Conservation (phyloP, 2,888 invertebrate genomes). For the Erynnis tages region DNA sequence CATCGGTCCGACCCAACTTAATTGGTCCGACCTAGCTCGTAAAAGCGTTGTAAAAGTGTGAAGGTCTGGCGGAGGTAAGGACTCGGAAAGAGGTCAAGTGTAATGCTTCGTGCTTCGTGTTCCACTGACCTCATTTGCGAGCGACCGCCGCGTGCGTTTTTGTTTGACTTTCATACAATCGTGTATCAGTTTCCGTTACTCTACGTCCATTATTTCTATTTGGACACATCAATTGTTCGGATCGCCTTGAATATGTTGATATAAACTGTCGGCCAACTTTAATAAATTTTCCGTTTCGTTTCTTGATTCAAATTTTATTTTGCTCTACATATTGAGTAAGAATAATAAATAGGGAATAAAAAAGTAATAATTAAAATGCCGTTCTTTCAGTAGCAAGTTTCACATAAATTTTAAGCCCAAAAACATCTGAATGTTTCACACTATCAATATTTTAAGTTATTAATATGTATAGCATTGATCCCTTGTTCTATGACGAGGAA, state of each 20-base stretch:
- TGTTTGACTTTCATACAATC: conserved; percentile 67
- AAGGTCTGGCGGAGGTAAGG: conserved; percentile 81
- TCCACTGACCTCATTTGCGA: conserved; percentile 79
- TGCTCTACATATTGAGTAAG: too few relatives aligned
- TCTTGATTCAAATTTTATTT: too few relatives aligned
- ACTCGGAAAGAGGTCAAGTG: conserved; percentile 81
- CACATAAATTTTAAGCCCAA: too few relatives aligned
- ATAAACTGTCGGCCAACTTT: neutral
- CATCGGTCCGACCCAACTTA: conserved; percentile 67
- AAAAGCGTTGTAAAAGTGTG: conserved; percentile 79
- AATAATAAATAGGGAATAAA: too few relatives aligned
- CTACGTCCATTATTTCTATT: conserved; percentile 18
- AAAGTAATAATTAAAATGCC: too few relatives aligned
- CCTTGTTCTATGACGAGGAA: too few relatives aligned
- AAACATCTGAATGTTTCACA: too few relatives aligned
- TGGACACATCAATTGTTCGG: conserved; percentile 11
- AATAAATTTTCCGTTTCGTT: too few relatives aligned
- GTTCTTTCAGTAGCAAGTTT: too few relatives aligned
- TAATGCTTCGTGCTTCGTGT: conserved; percentile 76
- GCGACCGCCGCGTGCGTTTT: conserved; percentile 54
- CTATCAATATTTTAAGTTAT: too few relatives aligned
- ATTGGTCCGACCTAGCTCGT: conserved; percentile 79
- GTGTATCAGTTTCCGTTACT: conserved; percentile 52
- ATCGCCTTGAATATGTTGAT: conserved; percentile 1
- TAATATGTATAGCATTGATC: too few relatives aligned